Evolutionary conservation across 1,140 invertebrate species (phyloP).

Genomic region (Heliconius congener): DNA sequence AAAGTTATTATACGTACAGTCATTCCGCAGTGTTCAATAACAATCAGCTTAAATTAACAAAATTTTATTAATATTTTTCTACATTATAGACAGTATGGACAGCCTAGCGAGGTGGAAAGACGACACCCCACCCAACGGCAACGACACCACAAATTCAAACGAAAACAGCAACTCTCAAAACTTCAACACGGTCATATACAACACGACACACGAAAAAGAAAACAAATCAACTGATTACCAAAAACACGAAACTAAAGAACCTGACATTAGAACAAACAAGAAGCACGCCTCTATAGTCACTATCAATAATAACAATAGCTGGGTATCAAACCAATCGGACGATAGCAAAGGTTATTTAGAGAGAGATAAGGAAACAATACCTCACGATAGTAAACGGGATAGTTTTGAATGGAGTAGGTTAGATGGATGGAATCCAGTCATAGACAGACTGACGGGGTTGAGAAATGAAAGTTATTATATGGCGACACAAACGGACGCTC

Average conservation of each 20-base stretch:
- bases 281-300: slow-evolving; percentile 77
- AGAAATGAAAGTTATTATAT: slow-evolving; percentile 94
- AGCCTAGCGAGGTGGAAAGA: slow-evolving; percentile 80
- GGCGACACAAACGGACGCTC: slow-evolving; percentile 82
- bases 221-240: slow-evolving; percentile 66
- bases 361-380: slow-evolving; percentile 69
- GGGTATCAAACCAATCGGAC: slow-evolving; percentile 77
- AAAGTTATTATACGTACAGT: slow-evolving; percentile 35
- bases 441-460: slow-evolving; percentile 88
- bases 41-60: neutral
- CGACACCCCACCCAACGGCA: slow-evolving; percentile 78
- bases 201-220: slow-evolving; percentile 63
- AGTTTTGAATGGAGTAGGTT: slow-evolving; percentile 80
- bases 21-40: no score
- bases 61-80: neutral
- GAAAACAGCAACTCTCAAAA: slow-evolving; percentile 75
- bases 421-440: slow-evolving; percentile 85
- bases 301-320: slow-evolving; percentile 79
- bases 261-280: slow-evolving; percentile 59
- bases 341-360: slow-evolving; percentile 78
- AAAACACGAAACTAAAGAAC: slow-evolving; percentile 60
- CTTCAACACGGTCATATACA: slow-evolving; percentile 79
- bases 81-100: slow-evolving; percentile 77
- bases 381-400: slow-evolving; percentile 75
- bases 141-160: slow-evolving; percentile 74